Base-by-base conservation (phyloP, 2,888 invertebrate genomes). In the Eumerus sabulonum region DNA sequence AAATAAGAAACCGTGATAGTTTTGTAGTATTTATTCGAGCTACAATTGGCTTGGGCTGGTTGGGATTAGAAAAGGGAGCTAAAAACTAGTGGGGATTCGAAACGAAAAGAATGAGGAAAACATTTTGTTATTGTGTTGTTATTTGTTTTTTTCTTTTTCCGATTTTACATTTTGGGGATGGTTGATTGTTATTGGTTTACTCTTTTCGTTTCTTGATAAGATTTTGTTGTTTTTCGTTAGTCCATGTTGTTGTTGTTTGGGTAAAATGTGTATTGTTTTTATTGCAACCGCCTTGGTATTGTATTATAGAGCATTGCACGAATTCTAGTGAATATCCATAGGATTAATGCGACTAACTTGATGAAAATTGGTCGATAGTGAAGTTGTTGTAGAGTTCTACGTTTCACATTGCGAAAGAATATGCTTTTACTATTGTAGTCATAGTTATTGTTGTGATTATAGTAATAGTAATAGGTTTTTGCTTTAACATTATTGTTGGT, bases 331-430 rank as follows among this genome's bases (percentile, higher is more conserved):
- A 87, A 85, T 72, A 88, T 83, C 88, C 88, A 88, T 48, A 88
- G 82, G 67, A 87, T 60, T 54, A 88, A 79, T 67, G 86, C 82
- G 57, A 86, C 83, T 81, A 88, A 77, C 81, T 87, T 86, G 83
- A 87, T 85, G 53, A 88, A 85, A 82, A 87, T 83, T 76, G 88
- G 88, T 85, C 88, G 86, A 82, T 88, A 86, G 45, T 85, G 83
- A 12, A 87, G 83, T 63, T 87, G 86, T 82, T 85, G 84, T 42
- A 85, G 84, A 11, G 85, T 86, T 71, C 87, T 84, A 16, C 85
- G 84, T 74, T 84, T 86, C 70, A 87, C 74, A 57, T 85, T 84
- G 68, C 84, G 85, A 38, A 84, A 73, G 42, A 84, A 81, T 56
- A 82, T 73, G 63, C 82, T 73, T 82, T 76, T 71, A 56, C 79